Base-by-base conservation (phyloP, 2,888 invertebrate genomes). In the Trachelus stipa region DNA sequence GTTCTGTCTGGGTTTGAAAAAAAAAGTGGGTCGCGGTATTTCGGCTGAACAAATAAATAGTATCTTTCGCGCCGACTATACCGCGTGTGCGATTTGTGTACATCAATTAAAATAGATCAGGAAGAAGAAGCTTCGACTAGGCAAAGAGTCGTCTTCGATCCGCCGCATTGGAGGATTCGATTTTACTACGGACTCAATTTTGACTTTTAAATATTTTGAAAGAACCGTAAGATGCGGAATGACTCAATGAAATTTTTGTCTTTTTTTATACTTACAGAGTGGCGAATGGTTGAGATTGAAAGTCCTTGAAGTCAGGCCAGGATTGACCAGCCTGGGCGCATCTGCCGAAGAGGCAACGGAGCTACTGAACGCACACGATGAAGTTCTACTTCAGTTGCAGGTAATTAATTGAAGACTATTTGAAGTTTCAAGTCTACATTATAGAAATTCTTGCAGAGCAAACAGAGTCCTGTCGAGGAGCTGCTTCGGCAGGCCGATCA, bases 381-480 rank as follows among this genome's bases (percentile, higher is more conserved):
- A 97, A 92, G 95, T 97, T 83, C 94, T 97, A 78, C 93, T 94
- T 83, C 96, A 97, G 92, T 93, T 98, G 88, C 95, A 96, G 94
- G 97, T 97, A 91, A 91, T 23, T 2, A 9, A 56, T 56, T 23
- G 56, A 40, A 40, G 15, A 2, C 15, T 2, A 2, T 2, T 9
- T 9, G 23, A 56, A 56, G 0, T 23, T 23, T 56, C 0, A 0
- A 56, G 56, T 56, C 9, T 56, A 56, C 4, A 56, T 56, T 23
- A 23, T 23, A 0, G 2, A 23, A 56, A 23, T 80, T 79, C 79
- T 91, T 92, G 4, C 91, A 97, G 96, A 95, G 94, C 87, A 96
- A 97, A 92, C 97, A 97, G 90, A 96, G 96, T 88, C 97, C 97
- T 77, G 97, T 97, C 86, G 96, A 97, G 87, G 97, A 97, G 91